These are phyloP conservation scores for Carcinoscorpius rotundicauda DNA, from an alignment of 1,140 invertebrate species.

Conservation along the genomic window DNA sequence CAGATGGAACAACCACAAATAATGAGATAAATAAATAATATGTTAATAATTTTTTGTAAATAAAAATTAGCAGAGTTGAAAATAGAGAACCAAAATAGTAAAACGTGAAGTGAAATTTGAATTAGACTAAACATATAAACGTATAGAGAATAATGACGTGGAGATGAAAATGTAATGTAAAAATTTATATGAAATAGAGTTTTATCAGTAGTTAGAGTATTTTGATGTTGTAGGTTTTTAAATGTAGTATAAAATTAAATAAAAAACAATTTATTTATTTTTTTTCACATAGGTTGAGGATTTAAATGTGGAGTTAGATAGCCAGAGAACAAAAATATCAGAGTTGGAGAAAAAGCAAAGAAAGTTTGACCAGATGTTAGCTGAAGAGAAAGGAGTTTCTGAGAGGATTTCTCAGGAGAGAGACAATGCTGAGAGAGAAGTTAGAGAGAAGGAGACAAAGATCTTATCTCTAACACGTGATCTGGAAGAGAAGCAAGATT, in stretches of 20 bases:
- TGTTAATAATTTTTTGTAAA: no score
- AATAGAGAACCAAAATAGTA: no score
- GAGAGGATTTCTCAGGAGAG: constrained; percentile 64
- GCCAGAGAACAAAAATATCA: constrained; percentile 65
- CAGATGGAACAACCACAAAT: no score
- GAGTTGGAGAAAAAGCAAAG: constrained; percentile 96
- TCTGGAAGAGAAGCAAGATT: constrained; percentile 75
- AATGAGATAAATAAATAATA: no score
- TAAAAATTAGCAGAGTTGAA: no score
- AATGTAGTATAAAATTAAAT: background rate
- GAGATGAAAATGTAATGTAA: background rate
- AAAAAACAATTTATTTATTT: background rate
- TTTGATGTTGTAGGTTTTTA: background rate
- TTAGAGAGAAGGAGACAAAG: constrained; percentile 90
- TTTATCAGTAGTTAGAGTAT: no score
- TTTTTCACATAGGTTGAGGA: constrained; percentile 33
- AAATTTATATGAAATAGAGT: no score
- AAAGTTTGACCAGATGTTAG: constrained; percentile 92
- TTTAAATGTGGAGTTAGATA: constrained; percentile 59
- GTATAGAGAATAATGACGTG: no score
- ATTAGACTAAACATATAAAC: no score
- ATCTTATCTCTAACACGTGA: constrained; percentile 80
- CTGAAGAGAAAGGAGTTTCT: constrained; percentile 80
- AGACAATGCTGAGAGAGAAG: constrained; percentile 82
- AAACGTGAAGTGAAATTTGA: no score